Conservation (phyloP, 2,888 invertebrate species). For the Idaea aversata region DNA sequence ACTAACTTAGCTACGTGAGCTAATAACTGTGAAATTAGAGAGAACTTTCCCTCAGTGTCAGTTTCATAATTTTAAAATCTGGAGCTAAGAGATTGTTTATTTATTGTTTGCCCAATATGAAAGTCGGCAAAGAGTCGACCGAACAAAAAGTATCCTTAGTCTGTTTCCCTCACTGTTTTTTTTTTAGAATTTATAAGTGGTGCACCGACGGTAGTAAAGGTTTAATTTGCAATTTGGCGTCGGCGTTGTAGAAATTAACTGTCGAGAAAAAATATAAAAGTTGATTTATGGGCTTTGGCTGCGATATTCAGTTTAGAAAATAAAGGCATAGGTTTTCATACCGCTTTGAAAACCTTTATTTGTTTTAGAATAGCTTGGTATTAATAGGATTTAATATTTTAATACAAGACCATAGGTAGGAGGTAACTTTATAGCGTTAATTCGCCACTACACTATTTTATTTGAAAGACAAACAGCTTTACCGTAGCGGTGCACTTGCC, state of each 20-base stretch:
- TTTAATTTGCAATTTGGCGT: conserved; percentile 27
- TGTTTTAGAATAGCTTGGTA: neutral
- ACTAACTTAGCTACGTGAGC: no score
- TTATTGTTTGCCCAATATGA: no score
- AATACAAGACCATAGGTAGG: no score
- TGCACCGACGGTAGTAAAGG: conserved; percentile 30
- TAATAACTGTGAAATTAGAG: no score
- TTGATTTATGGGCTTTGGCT: conserved; percentile 13
- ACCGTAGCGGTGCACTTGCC: no score
- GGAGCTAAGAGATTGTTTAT: no score
- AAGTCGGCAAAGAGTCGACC: neutral
- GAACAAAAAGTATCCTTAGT: conserved; percentile 31
- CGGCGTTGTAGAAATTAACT: conserved; percentile 21
- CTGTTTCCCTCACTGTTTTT: conserved; percentile 43
- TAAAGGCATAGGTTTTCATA: conserved; percentile 1
- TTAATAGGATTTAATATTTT: no score
- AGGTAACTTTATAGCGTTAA: no score
- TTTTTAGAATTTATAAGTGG: conserved; percentile 30
- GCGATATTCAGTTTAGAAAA: conserved; percentile 15
- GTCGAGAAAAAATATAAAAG: conserved; percentile 16
- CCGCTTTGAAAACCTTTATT: conserved; percentile 1
- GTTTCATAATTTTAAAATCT: no score
- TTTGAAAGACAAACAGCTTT: no score
- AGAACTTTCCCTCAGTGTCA: no score
- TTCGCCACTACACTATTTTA: no score